A percentile compares a stretch with the other conserved stretches of the same genome.
These are phyloP conservation scores for Acronicta leporina DNA, from an alignment of 2,888 invertebrate species.

Conservation along the genomic window DNA sequence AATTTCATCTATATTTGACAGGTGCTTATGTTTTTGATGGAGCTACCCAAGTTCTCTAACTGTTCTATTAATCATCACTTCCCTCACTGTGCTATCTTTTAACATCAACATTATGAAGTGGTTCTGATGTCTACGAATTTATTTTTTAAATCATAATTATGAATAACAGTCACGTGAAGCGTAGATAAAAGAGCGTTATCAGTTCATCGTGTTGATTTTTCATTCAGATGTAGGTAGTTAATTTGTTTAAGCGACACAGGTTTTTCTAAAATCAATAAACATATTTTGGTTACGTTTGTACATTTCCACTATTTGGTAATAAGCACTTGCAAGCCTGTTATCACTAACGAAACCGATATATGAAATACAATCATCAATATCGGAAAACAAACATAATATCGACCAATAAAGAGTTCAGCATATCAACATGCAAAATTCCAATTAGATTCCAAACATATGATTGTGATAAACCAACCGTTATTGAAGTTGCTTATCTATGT, in stretches of 20 bases:
- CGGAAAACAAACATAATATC: constrained; percentile 87
- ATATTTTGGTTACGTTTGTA: constrained; percentile 43
- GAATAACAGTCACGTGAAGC: constrained; percentile 28
- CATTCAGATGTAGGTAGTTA: constrained; percentile 21
- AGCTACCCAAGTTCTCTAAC: constrained; percentile 12
- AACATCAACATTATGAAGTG: constrained; percentile 11
- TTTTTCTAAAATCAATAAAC: constrained; percentile 42
- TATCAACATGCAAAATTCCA: constrained; percentile 88
- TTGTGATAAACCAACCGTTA: constrained; percentile 88
- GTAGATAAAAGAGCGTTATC: constrained; percentile 40
- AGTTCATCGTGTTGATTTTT: constrained; percentile 45
- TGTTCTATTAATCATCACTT: constrained; percentile 5
- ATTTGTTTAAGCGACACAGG: constrained; percentile 28
- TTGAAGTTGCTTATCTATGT: constrained; percentile 87
- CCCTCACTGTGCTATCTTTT: constrained; percentile 3
- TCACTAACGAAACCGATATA: constrained; percentile 73
- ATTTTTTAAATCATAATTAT: constrained; percentile 21
- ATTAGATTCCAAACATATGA: constrained; percentile 87
- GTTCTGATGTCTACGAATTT: constrained; percentile 24
- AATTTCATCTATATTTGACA: constrained; percentile 60
- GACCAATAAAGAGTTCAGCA: constrained; percentile 86
- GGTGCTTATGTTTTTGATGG: constrained; percentile 50
- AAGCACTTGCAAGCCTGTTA: constrained; percentile 59
- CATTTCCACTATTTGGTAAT: constrained; percentile 54
- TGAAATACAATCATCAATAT: constrained; percentile 85